These are phyloP conservation scores for Trypoxylus dichotomus DNA, from an alignment of 1,140 invertebrate genomes.

Conservation along the genomic window DNA sequence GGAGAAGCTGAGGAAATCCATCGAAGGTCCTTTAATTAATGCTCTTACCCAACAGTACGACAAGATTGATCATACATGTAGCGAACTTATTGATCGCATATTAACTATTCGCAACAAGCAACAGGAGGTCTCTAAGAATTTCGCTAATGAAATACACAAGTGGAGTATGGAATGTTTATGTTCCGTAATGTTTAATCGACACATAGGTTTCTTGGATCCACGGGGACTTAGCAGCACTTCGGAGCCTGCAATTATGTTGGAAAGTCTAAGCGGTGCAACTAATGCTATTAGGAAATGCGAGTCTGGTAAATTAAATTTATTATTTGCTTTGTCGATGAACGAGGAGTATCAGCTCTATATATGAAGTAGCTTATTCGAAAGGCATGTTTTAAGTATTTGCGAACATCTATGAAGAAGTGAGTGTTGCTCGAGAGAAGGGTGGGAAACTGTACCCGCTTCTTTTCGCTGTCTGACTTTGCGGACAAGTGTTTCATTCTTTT, in stretches of 20 bases:
- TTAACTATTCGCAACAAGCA: constrained; percentile 60
- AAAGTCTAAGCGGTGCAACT: constrained; percentile 62
- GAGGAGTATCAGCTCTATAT: no score
- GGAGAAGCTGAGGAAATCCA: constrained; percentile 56
- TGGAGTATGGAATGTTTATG: constrained; percentile 70
- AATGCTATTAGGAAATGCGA: constrained; percentile 65
- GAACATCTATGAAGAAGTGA: no score
- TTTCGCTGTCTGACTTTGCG: no score
- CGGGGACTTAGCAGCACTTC: constrained; percentile 55
- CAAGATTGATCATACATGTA: constrained; percentile 54
- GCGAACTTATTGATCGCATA: constrained; percentile 49
- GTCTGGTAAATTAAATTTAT: constrained; percentile 45
- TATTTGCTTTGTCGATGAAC: constrained; percentile 48
- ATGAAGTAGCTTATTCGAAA: no score
- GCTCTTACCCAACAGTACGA: constrained; percentile 50
- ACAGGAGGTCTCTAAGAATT: constrained; percentile 61
- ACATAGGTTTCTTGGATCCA: constrained; percentile 53
- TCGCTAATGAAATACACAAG: constrained; percentile 64
- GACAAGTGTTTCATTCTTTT: no score
- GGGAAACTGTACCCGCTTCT: no score
- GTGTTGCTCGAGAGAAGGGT: no score
- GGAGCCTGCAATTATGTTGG: constrained; percentile 61
- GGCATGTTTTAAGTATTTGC: no score
- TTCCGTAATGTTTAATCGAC: constrained; percentile 46
- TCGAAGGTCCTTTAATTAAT: constrained; percentile 56